Evolutionary conservation across 2,888 invertebrate species (phyloP).

Genomic region (Dastarcus helophoroides): DNA sequence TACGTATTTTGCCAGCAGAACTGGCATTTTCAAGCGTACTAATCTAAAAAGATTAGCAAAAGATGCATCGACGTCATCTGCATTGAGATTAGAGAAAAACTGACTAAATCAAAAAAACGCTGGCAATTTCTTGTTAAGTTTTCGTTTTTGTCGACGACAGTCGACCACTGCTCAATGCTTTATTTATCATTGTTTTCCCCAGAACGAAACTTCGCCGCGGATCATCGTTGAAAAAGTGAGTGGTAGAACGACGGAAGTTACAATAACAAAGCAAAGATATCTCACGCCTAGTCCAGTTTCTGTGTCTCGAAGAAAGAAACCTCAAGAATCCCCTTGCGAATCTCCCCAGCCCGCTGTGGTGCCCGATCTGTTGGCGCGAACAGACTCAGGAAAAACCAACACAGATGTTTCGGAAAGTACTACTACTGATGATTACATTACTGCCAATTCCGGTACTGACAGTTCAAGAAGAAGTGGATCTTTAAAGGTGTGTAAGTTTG

Average conservation of each 20-base stretch:
- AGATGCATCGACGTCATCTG: no score
- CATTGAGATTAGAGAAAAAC: no score
- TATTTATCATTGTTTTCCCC: no score
- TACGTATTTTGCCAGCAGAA: no score
- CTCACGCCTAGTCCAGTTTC: constrained; percentile 4
- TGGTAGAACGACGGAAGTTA: constrained; percentile 3
- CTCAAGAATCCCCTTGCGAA: constrained; percentile 22
- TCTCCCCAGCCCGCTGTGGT: constrained; percentile 32
- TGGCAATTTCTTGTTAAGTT: no score
- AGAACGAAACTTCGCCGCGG: constrained; percentile 13
- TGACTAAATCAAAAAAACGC: background rate
- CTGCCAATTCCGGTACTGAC: constrained; percentile 61
- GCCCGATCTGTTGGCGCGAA: constrained; percentile 48
- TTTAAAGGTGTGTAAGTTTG: no score
- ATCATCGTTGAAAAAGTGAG: constrained; percentile 16
- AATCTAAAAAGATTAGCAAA: no score
- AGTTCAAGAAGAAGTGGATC: constrained; percentile 53
- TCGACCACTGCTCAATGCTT: no score
- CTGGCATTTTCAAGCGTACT: no score
- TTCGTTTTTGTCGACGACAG: no score
- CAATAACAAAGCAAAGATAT: no score
- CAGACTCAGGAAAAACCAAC: constrained; percentile 61
- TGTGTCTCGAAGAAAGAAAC: constrained; percentile 10
- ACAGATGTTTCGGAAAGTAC: constrained; percentile 83
- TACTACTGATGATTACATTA: constrained; percentile 77